Conservation (phyloP, 2,113 vertebrate genomes). For the Carlito syrichta region DNA sequence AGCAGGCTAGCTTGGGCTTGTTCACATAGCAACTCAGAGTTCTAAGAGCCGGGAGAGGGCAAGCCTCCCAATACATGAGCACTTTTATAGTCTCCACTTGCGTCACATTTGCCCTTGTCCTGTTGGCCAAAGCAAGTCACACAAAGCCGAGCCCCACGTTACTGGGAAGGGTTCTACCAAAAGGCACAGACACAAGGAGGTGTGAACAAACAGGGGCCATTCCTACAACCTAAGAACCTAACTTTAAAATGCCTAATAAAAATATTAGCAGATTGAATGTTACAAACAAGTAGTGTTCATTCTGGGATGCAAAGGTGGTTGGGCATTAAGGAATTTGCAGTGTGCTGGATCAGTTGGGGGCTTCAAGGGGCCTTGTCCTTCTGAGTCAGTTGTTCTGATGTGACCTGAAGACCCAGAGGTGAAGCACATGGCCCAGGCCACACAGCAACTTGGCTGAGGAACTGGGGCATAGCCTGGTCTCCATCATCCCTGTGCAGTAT, state of each 20-base stretch:
- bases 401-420: neutral
- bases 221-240: neutral
- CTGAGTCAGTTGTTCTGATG: neutral
- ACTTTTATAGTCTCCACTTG: neutral
- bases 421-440: neutral
- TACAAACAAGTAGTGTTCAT: neutral
- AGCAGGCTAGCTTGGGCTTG: neutral
- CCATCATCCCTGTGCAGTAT: neutral
- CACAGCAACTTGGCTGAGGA: neutral
- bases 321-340: neutral
- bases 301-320: neutral
- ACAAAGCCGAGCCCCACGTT: too few relatives aligned
- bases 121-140: neutral
- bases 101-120: neutral
- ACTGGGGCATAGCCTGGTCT: neutral
- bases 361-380: neutral
- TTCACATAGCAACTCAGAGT: neutral
- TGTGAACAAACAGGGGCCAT: neutral
- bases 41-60: neutral
- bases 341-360: neutral
- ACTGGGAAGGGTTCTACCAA: neutral
- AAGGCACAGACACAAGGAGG: neutral
- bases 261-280: neutral
- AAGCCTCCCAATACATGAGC: neutral
- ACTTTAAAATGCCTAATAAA: neutral